Evolutionary conservation across 2,797 vertebrate species (phyloP), one percentile per base, ranked within the genome.

Genomic region (Sebastes iracundus): DNA sequence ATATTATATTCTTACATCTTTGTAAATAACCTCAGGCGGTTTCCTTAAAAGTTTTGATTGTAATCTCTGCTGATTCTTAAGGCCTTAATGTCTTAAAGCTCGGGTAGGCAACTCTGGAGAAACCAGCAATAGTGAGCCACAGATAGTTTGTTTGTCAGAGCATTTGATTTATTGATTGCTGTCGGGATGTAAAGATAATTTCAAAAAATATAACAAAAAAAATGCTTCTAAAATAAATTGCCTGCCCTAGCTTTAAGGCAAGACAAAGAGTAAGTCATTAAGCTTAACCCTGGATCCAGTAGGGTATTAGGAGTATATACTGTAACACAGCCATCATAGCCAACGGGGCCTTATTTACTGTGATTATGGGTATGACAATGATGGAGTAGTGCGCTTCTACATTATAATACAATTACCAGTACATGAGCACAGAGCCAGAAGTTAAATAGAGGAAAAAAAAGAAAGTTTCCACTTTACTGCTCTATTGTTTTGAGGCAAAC

Each of bases 331-430:
- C 59, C 27, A 81, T 81, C 28, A 58, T 18, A 75, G 66, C 80
- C 60, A 33, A 28, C n/a, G n/a, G 77, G 22, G 32, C 1, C n/a
- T 76, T 49, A 79, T 79, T 83, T 78, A 56, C 30, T 75, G 30
- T 60, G 64, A 77, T 81, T 69, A 55, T 49, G 32, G 52, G n/a
- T 74, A 28, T 84, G 82, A 80, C 58, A 86, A 53, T 23, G 83
- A 87, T 75, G 71, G 68, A 83, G 56, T 0, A 49, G 14, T 33
- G 59, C 0, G 58, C 46, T 55, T 70, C 33, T 18, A 23, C 14
- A 72, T 68, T 59, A 63, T 60, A 67, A 66, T 61, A 79, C 16
- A 77, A 67, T 72, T 66, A 72, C 10, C 13, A 69, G 65, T 53
- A 72, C 32, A 33, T 66, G 53, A 69, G 35, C 61, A 82, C 16